Evolutionary conservation across 1,140 invertebrate species (phyloP), one percentile per base, ranked within the genome.

Genomic region (Ceratosolen solmsi): DNA sequence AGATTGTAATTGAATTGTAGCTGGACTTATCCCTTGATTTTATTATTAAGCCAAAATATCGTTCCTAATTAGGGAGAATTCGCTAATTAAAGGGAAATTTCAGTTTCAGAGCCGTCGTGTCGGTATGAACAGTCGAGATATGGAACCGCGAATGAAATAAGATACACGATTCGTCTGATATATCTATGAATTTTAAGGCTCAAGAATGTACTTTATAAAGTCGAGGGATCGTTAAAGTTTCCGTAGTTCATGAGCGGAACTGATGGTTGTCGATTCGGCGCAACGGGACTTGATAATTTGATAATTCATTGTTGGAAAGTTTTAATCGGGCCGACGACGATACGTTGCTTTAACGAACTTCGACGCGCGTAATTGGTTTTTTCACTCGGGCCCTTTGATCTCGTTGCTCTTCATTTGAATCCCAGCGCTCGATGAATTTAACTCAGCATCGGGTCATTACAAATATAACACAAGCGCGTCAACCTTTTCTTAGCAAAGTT

Each of bases 321-420:
- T 74, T 80, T 74, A 80, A 74, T 65, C 79, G 27, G 60, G 30
- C 68, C 25, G 70, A 54, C 36, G 70, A 80, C 20, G 70, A 38
- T 36, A 38, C 49, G 38, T 17, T 11, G n/a, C n/a, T 54, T 65
- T 73, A 80, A 80, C 49, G 79, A 74, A 54, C 71, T 80, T 65
- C 27, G 30, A 60, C 51, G 25, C n/a, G 71, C 20, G 54, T 65
- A 80, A 80, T 80, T 74, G 71, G 63, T 80, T 80, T 63, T 72
- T 80, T 74, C 41, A 36, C 51, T 60, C 11, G 36, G 2, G 15
- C 38, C 63, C 63, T 68, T 68, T 68, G 33, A 68, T 33, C 63
- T 38, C 63, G 33, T n/a, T 68, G 63, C 74, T 46, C 58, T 65
- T n/a, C 20, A 38, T 75, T 22, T 20, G 56, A 60, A 38, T 46